Evolutionary conservation across 2,113 vertebrate genomes (phyloP), one percentile per base, ranked within the genome.

Genomic region (Sander vitreus): DNA sequence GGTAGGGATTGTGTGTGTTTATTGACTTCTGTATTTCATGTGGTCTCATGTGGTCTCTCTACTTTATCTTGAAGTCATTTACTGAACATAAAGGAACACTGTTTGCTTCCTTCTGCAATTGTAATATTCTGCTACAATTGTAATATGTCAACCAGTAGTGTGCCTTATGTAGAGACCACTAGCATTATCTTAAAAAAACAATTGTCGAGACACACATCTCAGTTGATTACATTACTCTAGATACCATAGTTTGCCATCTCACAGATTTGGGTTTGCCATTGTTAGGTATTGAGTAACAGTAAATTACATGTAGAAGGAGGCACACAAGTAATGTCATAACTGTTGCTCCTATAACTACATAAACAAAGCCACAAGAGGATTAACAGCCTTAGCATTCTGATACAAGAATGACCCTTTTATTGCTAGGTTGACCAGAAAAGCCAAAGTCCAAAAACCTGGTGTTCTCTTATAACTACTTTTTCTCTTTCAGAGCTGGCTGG

Each of bases 401-500:
- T 21, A 63, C 27, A 15, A 27, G 54, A 59, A 67, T 36, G 2
- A 65, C 36, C 10, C 23, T 57, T 66, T 36, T 6, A 70, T 36
- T 23, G 16, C 51, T 53, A 10, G 0, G 6, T 45, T 68, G 54
- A 55, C 55, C 10, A 39, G 23, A 54, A 54, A 48, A 47, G 11
- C 15, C 25, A 23, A 30, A 51, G n/a, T 70, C 8, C 19, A 62
- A 63, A 39, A 47, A 0, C 4, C 5, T 60, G 33, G 1, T 48
- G 30, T 54, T 73, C 47, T 50, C 0, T 47, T 74, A 76, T 5
- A 47, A 21, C 3, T 65, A 11, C 45, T 57, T 23, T 65, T 47
- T 71, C 18, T 86, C 15, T 80, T 54, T 64, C 89, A 99, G 98
- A 93, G 47, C 89, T 95, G 76, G 96, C 97, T 2, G 97, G 97